These are phyloP conservation scores for Geotrypetes seraphini DNA, from an alignment of 2,797 vertebrate species.

Conservation along the genomic window DNA sequence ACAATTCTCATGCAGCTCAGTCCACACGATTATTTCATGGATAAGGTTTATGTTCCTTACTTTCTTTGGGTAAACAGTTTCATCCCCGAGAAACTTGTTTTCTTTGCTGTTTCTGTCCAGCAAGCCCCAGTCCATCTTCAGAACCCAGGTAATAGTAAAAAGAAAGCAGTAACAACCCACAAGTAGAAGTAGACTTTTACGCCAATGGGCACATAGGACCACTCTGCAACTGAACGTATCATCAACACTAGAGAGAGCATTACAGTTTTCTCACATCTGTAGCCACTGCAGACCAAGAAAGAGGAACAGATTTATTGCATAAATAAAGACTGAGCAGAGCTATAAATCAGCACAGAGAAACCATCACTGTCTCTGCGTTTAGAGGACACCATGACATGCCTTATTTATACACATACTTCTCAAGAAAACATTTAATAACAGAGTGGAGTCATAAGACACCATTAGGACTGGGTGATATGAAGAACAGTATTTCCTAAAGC, in stretches of 20 bases:
- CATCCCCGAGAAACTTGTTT: slow-evolving; percentile 4
- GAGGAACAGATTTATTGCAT: neutral
- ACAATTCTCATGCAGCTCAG: too few relatives aligned
- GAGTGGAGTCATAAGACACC: slow-evolving; percentile 9
- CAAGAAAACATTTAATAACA: neutral
- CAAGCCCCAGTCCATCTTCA: slow-evolving; percentile 2
- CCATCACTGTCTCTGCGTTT: slow-evolving; percentile 1
- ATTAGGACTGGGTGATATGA: neutral
- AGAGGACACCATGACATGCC: slow-evolving; percentile 10
- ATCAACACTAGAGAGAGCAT: too few relatives aligned
- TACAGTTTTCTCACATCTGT: neutral
- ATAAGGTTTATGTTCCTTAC: neutral
- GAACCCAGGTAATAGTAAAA: neutral
- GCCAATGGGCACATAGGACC: neutral
- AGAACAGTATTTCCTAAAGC: too few relatives aligned
- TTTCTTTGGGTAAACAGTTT: neutral
- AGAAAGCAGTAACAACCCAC: neutral
- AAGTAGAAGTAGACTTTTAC: slow-evolving; percentile 2
- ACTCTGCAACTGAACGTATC: neutral
- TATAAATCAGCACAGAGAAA: neutral
- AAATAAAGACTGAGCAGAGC: neutral
- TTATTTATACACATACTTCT: slow-evolving; percentile 18
- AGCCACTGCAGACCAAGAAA: neutral
- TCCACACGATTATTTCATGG: too few relatives aligned
- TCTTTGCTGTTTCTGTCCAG: neutral